A percentile compares a stretch with the other conserved stretches of the same genome.
Conservation (phyloP, 1,140 invertebrate species). For the Lethrus apterus region DNA sequence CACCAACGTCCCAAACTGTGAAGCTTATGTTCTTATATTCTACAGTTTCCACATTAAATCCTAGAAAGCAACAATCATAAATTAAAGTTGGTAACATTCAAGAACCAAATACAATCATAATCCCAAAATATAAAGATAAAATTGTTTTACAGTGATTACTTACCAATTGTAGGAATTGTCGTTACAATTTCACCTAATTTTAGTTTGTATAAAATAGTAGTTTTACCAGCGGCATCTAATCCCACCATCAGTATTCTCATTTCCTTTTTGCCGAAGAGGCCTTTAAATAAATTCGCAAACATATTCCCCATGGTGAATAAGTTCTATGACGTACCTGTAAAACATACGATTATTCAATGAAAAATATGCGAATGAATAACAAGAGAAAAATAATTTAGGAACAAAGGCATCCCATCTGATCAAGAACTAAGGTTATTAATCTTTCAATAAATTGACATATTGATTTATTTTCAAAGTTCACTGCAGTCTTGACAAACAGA, state of each 20-base stretch:
- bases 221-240: slow-evolving; percentile 98
- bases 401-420: slow-evolving; percentile 26
- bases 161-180: slow-evolving; percentile 98
- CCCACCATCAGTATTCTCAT: slow-evolving; percentile 98
- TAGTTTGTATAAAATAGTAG: slow-evolving; percentile 98
- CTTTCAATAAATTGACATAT: slow-evolving; percentile 35
- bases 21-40: slow-evolving; percentile 95
- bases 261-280: slow-evolving; percentile 97
- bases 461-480: slow-evolving; percentile 24
- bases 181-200: slow-evolving; percentile 99
- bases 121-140: neutral
- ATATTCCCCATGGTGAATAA: slow-evolving; percentile 71
- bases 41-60: slow-evolving; percentile 93
- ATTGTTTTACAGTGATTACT: slow-evolving; percentile 39
- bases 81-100: slow-evolving; percentile 9
- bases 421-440: slow-evolving; percentile 34
- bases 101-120: slow-evolving; percentile 4
- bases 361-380: slow-evolving; percentile 8
- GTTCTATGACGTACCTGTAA: slow-evolving; percentile 47
- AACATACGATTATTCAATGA: slow-evolving; percentile 23
- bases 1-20: slow-evolving; percentile 88
- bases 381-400: slow-evolving; percentile 17
- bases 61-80: slow-evolving; percentile 43
- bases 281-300: slow-evolving; percentile 84
- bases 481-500: neutral